Evolutionary conservation across 37 sponge, comb jelly and placozoan genomes (phyloP).

Genomic region (Haliclona indistincta): DNA sequence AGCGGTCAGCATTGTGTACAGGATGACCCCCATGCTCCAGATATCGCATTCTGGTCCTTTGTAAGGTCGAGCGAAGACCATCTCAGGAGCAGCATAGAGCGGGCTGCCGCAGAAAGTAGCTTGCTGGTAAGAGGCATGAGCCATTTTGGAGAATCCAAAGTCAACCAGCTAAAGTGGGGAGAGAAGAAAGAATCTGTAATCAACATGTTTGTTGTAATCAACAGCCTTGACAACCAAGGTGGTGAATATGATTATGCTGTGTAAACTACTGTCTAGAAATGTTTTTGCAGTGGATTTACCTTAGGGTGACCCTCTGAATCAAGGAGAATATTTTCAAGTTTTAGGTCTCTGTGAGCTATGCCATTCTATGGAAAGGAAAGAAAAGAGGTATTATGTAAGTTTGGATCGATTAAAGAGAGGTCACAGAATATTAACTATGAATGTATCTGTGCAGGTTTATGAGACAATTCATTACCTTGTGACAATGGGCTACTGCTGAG

Average conservation of each 20-base stretch:
- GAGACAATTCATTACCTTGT: constrained; percentile 8
- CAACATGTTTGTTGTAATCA: no score
- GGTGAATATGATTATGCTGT: neutral
- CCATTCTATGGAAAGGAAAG: constrained; percentile 37
- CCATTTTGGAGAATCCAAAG: constrained; percentile 79
- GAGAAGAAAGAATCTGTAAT: neutral
- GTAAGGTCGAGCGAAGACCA: constrained; percentile 71
- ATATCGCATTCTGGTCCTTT: constrained; percentile 81
- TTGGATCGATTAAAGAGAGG: neutral
- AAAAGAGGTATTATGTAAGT: neutral
- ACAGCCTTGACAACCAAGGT: neutral
- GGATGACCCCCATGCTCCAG: constrained; percentile 89
- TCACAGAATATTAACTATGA: neutral
- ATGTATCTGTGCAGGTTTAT: neutral
- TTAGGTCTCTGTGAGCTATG: constrained; percentile 69
- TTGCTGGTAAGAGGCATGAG: constrained; percentile 6
- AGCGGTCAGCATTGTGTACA: constrained; percentile 87
- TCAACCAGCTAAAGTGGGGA: constrained; percentile 61
- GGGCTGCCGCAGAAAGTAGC: constrained; percentile 82
- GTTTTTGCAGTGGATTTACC: constrained; percentile 6
- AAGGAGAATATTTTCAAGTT: constrained; percentile 76
- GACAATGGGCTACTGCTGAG: constrained; percentile 39
- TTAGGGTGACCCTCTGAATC: constrained; percentile 46
- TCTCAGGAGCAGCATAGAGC: constrained; percentile 86
- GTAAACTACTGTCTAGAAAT: neutral